Evolutionary conservation across 2,113 vertebrate species (phyloP).

Genomic region (Platycercus adscitus): DNA sequence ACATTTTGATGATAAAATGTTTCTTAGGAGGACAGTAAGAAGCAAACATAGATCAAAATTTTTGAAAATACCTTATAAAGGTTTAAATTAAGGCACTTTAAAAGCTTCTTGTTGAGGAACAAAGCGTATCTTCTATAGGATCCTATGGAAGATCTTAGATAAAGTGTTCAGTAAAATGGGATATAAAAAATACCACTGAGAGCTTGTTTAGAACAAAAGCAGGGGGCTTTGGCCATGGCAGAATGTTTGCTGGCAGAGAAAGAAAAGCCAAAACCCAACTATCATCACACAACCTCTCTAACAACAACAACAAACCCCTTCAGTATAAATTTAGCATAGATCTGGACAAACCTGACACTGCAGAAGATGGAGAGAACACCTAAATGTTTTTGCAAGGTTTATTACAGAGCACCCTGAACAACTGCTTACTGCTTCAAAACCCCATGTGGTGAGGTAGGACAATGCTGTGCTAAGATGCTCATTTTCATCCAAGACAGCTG

Average conservation of each 20-base stretch:
- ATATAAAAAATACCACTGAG: not conserved
- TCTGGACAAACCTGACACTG: not conserved
- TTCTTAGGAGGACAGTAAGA: not conserved
- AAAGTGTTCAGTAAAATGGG: not conserved
- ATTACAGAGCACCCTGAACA: not conserved
- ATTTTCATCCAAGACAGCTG: not conserved
- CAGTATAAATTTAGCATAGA: not conserved
- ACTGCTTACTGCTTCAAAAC: not conserved
- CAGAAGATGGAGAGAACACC: not conserved
- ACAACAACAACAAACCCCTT: not conserved
- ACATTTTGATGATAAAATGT: not conserved
- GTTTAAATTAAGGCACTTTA: not conserved
- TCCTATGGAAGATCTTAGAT: not conserved
- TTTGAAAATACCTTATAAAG: not conserved
- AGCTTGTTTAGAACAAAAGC: not conserved
- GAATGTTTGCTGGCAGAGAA: not conserved
- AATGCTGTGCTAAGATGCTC: not conserved
- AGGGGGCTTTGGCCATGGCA: not conserved
- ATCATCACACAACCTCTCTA: not conserved
- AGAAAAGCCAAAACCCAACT: not conserved
- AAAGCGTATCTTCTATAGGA: not conserved
- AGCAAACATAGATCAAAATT: not conserved
- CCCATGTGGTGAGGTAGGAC: fast-evolving
- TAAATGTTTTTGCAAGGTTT: not conserved
- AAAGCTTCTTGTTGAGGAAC: not conserved